phyloP scores from a whole-genome alignment of 2,113 vertebrate genomes.

The Noctilio leporinus region DNA sequence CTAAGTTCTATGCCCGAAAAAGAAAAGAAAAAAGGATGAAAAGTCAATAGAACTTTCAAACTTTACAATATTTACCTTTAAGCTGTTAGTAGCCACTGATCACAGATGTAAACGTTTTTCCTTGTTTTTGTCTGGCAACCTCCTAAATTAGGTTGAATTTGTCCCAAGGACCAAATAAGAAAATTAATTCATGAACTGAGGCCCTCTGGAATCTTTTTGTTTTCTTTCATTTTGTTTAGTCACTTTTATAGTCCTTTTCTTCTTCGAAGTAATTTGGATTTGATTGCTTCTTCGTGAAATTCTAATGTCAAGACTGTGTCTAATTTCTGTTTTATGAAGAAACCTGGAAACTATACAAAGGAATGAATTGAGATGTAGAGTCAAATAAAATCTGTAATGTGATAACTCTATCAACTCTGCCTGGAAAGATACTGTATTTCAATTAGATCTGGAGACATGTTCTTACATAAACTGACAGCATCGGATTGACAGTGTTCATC shows the following conservation, averaged over 20 bases:
- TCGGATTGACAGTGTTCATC: slow-evolving; percentile 69
- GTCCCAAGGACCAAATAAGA: slow-evolving; percentile 60
- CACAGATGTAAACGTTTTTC: slow-evolving; percentile 32
- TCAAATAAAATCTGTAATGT: slow-evolving; percentile 74
- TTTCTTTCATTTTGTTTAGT: slow-evolving; percentile 66
- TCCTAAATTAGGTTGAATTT: slow-evolving; percentile 63
- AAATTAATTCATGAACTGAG: slow-evolving; percentile 65
- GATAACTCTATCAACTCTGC: slow-evolving; percentile 72
- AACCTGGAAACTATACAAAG: slow-evolving; percentile 73
- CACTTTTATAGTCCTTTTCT: slow-evolving; percentile 70
- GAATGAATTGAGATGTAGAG: slow-evolving; percentile 67
- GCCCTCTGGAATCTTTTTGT: slow-evolving; percentile 54
- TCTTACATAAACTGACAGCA: slow-evolving; percentile 70
- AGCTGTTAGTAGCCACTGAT: slow-evolving; percentile 30
- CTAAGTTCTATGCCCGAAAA: background rate
- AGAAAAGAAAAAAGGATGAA: background rate
- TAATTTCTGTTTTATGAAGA: slow-evolving; percentile 77
- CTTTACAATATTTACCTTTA: slow-evolving; percentile 43
- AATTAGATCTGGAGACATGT: slow-evolving; percentile 70
- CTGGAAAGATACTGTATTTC: slow-evolving; percentile 70
- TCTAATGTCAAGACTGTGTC: slow-evolving; percentile 72
- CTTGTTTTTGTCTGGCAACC: slow-evolving; percentile 49
- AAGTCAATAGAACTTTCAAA: slow-evolving; percentile 50
- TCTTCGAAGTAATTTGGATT: slow-evolving; percentile 74
- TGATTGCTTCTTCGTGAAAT: slow-evolving; percentile 74